Evolutionary conservation across 1,140 invertebrate species (phyloP).

Genomic region (Chlorops oryzae): DNA sequence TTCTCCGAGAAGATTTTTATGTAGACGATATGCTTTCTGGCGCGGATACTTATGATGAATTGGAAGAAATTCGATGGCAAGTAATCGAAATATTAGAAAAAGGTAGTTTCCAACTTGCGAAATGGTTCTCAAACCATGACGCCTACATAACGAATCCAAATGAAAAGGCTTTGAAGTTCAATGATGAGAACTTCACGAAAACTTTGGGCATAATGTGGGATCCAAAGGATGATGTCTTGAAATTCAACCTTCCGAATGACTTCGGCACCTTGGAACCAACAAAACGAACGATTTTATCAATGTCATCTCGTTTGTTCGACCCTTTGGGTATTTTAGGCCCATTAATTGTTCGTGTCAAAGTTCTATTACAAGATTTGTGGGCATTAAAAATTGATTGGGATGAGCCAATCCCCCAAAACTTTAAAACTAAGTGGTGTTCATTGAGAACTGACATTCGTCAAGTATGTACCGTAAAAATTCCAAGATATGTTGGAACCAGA

Average conservation of each 20-base stretch:
- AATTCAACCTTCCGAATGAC: background rate
- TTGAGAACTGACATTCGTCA: too few species aligned
- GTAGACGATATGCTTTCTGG: too few species aligned
- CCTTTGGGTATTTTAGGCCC: slow-evolving; percentile 48
- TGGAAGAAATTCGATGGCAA: background rate
- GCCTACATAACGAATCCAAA: background rate
- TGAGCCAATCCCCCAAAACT: slow-evolving; percentile 27
- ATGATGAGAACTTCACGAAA: background rate
- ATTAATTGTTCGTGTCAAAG: slow-evolving; percentile 40
- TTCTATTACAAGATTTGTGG: slow-evolving; percentile 48
- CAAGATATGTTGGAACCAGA: too few species aligned
- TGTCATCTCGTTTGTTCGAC: slow-evolving; percentile 42
- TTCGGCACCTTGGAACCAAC: background rate
- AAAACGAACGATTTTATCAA: slow-evolving; percentile 19
- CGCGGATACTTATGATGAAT: too few species aligned
- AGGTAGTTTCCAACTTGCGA: background rate
- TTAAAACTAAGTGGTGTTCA: slow-evolving; percentile 27
- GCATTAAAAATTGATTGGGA: slow-evolving; percentile 45
- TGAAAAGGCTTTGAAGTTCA: background rate
- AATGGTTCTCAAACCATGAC: slow-evolving; percentile 8
- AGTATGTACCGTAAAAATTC: too few species aligned
- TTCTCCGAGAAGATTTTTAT: too few species aligned
- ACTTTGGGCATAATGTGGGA: background rate
- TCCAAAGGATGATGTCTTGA: slow-evolving; percentile 4
- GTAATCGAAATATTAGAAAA: background rate